Percentiles rank a stretch among this genome's conserved stretches.
Evolutionary conservation across 1,140 invertebrate genomes (phyloP).

Genomic region (Linepithema humile): DNA sequence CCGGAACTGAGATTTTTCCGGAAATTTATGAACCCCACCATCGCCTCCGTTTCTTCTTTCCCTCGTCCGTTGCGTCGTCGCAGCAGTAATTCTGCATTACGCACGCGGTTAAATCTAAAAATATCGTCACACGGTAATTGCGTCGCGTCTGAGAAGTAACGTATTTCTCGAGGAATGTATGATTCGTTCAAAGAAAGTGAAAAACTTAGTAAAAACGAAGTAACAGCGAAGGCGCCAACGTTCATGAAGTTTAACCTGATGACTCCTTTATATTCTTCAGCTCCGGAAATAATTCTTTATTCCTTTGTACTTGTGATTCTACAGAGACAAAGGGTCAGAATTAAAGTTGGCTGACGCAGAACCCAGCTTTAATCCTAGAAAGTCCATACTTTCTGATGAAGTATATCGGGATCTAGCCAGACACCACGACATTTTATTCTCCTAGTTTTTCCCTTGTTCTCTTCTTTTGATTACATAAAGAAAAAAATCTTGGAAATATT

Average conservation of each 20-base stretch:
- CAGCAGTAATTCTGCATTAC: slow-evolving; percentile 29
- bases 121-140: neutral
- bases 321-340: neutral
- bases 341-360: slow-evolving; percentile 30
- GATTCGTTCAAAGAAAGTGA: neutral
- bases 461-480: neutral
- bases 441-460: neutral
- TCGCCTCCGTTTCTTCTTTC: neutral
- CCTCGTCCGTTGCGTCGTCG: neutral
- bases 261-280: neutral
- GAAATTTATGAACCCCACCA: neutral
- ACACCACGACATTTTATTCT: neutral
- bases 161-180: neutral
- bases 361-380: neutral
- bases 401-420: neutral
- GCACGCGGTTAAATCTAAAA: slow-evolving; percentile 10
- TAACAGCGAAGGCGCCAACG: neutral
- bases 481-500: slow-evolving; percentile 14
- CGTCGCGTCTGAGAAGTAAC: neutral
- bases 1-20: neutral
- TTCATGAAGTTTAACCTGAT: slow-evolving; percentile 7
- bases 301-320: slow-evolving; percentile 5
- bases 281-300: neutral
- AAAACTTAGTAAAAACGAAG: neutral
- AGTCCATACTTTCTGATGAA: slow-evolving; percentile 11